phyloP scores from a whole-genome alignment of 2,113 vertebrate species.

The Dasyornis broadbenti region DNA sequence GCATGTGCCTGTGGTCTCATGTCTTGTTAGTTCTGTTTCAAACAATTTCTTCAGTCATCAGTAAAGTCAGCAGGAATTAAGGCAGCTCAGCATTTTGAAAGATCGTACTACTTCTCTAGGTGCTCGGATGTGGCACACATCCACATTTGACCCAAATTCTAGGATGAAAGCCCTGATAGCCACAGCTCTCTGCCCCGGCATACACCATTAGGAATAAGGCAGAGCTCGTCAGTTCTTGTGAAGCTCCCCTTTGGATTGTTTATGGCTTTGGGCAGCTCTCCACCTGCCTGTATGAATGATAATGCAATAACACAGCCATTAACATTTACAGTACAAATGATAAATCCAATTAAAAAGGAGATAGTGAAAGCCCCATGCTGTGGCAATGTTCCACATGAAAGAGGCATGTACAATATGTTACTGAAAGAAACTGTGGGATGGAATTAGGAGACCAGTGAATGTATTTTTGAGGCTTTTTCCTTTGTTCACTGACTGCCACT shows the following conservation, averaged over 20 bases:
- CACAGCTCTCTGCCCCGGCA: rapidly evolving
- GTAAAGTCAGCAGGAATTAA: neutral
- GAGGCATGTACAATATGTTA: neutral
- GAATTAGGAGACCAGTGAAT: neutral
- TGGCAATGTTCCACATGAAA: neutral
- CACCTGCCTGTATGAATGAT: neutral
- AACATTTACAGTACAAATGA: neutral
- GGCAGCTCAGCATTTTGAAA: neutral
- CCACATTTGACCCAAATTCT: neutral
- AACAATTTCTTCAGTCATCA: neutral
- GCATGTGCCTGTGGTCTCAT: neutral
- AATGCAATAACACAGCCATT: neutral
- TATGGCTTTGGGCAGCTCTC: neutral
- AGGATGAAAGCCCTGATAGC: neutral
- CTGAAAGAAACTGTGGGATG: neutral
- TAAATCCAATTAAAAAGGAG: neutral
- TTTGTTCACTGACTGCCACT: neutral
- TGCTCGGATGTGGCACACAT: neutral
- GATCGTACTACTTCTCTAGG: neutral
- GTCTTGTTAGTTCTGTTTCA: neutral
- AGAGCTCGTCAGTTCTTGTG: neutral
- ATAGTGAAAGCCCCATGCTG: neutral
- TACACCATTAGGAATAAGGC: neutral
- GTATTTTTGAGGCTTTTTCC: neutral
- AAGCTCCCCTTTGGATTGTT: neutral